Evolutionary conservation across 2,797 vertebrate genomes (phyloP).

Genomic region (Echeneis naucrates): DNA sequence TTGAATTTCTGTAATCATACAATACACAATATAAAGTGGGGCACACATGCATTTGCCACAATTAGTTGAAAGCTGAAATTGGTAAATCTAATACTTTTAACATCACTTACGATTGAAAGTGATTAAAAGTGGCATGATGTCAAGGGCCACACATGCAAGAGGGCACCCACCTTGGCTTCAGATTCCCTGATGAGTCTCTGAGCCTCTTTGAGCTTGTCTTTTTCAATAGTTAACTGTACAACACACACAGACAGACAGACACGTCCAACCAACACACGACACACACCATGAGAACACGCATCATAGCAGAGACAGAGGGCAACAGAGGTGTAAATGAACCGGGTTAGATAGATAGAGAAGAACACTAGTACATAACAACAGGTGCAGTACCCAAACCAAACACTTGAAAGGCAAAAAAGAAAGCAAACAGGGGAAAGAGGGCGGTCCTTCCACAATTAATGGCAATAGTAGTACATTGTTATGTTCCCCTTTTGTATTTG

Average conservation of each 20-base stretch:
- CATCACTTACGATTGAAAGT: slow-evolving; percentile 24
- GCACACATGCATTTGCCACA: slow-evolving; percentile 24
- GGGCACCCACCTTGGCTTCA: slow-evolving; percentile 86
- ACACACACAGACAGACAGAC: slow-evolving; percentile 35
- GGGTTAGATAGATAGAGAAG: slow-evolving; percentile 67
- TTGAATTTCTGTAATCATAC: too few species aligned
- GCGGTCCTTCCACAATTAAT: slow-evolving; percentile 53
- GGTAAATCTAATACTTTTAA: not conserved
- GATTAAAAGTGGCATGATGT: slow-evolving; percentile 38
- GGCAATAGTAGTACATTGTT: slow-evolving; percentile 49
- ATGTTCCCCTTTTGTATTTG: slow-evolving; percentile 58
- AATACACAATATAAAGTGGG: not conserved
- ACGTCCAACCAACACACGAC: slow-evolving; percentile 33
- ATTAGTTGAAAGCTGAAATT: slow-evolving; percentile 23
- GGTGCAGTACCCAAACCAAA: slow-evolving; percentile 52
- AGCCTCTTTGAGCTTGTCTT: slow-evolving; percentile 84
- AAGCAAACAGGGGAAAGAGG: slow-evolving; percentile 38
- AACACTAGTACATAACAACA: slow-evolving; percentile 65
- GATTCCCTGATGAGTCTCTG: slow-evolving; percentile 83
- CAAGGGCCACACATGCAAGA: slow-evolving; percentile 62
- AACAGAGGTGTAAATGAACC: slow-evolving; percentile 69
- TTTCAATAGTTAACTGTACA: slow-evolving; percentile 85
- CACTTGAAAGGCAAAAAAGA: slow-evolving; percentile 41
- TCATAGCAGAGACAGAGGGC: slow-evolving; percentile 59
- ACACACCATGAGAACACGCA: slow-evolving; percentile 46